These are phyloP conservation scores for Cardiocondyla obscurior DNA, from an alignment of 1,140 invertebrate species.

Conservation along the genomic window DNA sequence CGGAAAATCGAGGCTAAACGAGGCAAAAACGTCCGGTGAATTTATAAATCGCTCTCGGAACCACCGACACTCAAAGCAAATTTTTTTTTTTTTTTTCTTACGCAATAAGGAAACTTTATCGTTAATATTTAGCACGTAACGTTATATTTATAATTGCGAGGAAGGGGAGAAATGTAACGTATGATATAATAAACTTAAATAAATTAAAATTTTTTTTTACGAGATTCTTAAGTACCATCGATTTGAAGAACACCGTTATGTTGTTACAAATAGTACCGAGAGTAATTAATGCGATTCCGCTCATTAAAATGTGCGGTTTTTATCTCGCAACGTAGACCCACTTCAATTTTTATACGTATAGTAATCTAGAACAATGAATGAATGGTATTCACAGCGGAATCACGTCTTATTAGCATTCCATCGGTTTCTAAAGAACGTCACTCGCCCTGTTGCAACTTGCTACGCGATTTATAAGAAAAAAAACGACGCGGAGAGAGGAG, in stretches of 20 bases:
- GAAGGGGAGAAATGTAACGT: not conserved
- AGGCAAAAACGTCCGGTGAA: not conserved
- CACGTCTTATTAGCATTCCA: conserved; percentile 50
- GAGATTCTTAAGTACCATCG: not conserved
- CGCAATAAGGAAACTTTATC: not conserved
- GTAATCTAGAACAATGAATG: conserved; percentile 44
- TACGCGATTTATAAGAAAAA: conserved; percentile 47
- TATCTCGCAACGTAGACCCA: not conserved
- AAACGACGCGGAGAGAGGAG: no score
- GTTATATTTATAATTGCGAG: not conserved
- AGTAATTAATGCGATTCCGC: conserved; percentile 3
- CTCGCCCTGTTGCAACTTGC: conserved; percentile 43
- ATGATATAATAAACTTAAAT: not conserved
- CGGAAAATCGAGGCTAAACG: conserved; percentile 35
- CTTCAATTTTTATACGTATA: conserved; percentile 30
- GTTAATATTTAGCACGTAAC: not conserved
- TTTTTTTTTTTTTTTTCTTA: not conserved
- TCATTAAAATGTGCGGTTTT: conserved; percentile 36
- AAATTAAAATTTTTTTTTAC: not conserved
- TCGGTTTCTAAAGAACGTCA: conserved; percentile 45
- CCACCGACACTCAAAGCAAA: not conserved
- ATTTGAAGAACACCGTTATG: not conserved
- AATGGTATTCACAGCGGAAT: conserved; percentile 39
- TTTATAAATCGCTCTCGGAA: not conserved
- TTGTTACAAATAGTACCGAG: not conserved